Conservation (phyloP, 2,888 invertebrate species). For the Drosophila lutescens region DNA sequence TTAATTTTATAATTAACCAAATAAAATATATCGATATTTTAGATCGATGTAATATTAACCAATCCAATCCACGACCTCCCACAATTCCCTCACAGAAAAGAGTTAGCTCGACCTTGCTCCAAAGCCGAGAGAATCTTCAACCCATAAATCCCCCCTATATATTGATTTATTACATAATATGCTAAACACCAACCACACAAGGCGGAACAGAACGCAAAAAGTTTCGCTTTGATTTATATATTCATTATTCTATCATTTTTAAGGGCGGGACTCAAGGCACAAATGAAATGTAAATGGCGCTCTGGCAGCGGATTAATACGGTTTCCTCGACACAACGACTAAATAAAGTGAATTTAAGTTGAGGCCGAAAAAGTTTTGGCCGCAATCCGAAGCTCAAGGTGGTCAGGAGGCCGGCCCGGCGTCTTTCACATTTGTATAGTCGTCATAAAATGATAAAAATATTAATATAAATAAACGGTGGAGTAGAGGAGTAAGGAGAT, state of each 20-base stretch:
- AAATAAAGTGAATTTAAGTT: slow-evolving; percentile 56
- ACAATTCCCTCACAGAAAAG: slow-evolving; percentile 1
- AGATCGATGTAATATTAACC: not conserved
- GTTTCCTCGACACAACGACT: slow-evolving; percentile 34
- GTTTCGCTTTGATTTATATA: slow-evolving; percentile 63
- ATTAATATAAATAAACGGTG: slow-evolving; percentile 70
- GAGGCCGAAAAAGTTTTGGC: slow-evolving; percentile 55
- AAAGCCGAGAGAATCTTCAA: slow-evolving; percentile 1
- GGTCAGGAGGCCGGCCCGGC: slow-evolving; percentile 19
- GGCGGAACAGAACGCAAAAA: slow-evolving; percentile 33
- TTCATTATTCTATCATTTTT: slow-evolving; percentile 58
- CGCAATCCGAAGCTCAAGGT: slow-evolving; percentile 62
- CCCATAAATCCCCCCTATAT: slow-evolving; percentile 12
- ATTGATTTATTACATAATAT: slow-evolving; percentile 53
- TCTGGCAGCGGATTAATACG: slow-evolving; percentile 47
- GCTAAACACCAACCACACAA: slow-evolving; percentile 37
- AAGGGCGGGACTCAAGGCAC: slow-evolving; percentile 35
- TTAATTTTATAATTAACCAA: too few species aligned
- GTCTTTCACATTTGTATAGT: slow-evolving; percentile 43
- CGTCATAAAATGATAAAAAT: slow-evolving; percentile 71
- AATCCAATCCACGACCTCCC: not conserved
- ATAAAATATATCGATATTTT: too few species aligned
- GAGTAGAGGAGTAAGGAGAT: slow-evolving; percentile 58
- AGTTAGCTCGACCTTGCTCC: slow-evolving; percentile 6
- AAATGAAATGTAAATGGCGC: slow-evolving; percentile 69